Conservation (phyloP, 2,113 vertebrate species). For the Arizona elegans region DNA sequence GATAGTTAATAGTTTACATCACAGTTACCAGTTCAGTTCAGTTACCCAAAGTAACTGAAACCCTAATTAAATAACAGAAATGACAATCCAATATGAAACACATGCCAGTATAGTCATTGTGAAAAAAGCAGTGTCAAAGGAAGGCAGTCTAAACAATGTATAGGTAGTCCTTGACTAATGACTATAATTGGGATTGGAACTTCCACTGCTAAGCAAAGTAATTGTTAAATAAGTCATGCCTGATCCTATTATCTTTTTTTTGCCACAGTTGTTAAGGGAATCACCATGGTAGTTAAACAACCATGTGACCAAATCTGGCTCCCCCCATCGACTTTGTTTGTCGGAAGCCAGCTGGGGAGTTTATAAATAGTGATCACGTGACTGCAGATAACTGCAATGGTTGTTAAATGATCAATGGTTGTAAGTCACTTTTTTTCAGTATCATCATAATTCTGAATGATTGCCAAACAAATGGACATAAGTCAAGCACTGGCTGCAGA, state of each 20-base stretch:
- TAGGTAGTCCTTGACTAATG: not conserved
- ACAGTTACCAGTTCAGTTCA: not conserved
- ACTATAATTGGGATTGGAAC: not conserved
- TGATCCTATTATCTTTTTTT: not conserved
- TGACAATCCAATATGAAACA: not conserved
- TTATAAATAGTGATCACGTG: not conserved
- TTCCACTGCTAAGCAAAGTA: not conserved
- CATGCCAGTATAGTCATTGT: rapidly evolving
- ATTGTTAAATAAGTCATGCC: not conserved
- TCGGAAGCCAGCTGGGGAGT: not conserved
- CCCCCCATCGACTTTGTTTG: not conserved
- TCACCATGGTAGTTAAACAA: not conserved
- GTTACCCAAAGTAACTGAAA: too few species aligned
- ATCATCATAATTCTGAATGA: not conserved
- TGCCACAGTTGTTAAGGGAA: not conserved
- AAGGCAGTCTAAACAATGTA: not conserved
- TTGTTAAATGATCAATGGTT: not conserved
- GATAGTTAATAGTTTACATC: not conserved
- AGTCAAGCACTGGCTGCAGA: not conserved
- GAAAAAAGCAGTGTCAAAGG: not conserved
- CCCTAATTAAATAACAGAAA: not conserved
- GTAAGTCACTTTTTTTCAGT: not conserved
- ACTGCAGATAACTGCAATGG: not conserved
- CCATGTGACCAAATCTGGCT: not conserved
- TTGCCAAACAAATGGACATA: not conserved